phyloP scores from a whole-genome alignment of 2,113 vertebrate species.

The Campylorhamphus procurvoides region DNA sequence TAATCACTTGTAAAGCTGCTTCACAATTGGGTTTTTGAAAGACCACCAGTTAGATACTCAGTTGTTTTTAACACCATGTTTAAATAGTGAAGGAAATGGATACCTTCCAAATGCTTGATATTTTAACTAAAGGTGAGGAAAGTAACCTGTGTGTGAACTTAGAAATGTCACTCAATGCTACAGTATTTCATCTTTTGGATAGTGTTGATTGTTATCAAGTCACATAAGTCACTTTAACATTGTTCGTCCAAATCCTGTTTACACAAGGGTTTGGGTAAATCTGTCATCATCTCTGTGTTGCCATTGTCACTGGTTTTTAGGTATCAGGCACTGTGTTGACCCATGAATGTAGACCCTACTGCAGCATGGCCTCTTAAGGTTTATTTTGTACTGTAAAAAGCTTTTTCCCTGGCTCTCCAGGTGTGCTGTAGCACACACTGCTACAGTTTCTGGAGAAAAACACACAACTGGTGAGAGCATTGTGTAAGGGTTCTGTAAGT shows the following conservation, averaged over 20 bases:
- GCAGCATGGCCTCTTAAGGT: not conserved
- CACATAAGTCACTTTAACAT: not conserved
- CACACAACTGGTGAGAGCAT: not conserved
- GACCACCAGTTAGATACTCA: not conserved
- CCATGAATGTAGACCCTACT: not conserved
- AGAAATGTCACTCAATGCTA: not conserved
- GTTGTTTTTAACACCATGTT: not conserved
- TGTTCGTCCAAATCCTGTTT: constrained; percentile 13
- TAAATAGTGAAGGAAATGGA: not conserved
- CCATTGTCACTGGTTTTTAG: not conserved
- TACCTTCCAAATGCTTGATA: not conserved
- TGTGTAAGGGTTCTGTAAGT: not conserved
- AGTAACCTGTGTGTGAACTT: not conserved
- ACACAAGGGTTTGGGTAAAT: not conserved
- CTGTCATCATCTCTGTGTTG: not conserved
- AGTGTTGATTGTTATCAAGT: not conserved
- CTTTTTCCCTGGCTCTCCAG: not conserved
- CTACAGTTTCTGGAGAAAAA: not conserved
- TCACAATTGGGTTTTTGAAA: not conserved
- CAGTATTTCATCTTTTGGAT: not conserved
- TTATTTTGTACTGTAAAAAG: constrained; percentile 14
- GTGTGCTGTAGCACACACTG: not conserved
- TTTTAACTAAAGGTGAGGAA: not conserved
- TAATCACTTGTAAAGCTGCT: not conserved
- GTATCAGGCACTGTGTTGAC: not conserved